phyloP scores from a whole-genome alignment of 2,113 vertebrate species.

The Meleagris gallopavo region DNA sequence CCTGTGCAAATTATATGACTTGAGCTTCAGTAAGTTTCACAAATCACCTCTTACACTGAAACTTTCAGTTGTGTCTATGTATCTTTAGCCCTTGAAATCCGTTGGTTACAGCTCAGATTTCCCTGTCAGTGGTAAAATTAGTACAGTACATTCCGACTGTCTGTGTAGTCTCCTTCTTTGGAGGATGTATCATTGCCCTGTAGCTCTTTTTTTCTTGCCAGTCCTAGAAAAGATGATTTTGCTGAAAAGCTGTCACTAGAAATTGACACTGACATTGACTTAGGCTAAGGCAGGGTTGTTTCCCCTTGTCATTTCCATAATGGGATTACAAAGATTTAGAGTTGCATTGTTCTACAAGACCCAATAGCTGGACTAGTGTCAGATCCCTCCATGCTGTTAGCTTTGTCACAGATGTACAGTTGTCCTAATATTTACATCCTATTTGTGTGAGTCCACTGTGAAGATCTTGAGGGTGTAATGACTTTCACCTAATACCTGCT shows the following conservation, averaged over 20 bases:
- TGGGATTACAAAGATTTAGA: background rate
- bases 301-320: background rate
- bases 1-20: background rate
- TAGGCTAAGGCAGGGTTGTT: background rate
- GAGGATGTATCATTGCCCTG: background rate
- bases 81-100: slow-evolving; percentile 35
- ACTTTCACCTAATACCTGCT: background rate
- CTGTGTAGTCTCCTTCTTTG: background rate
- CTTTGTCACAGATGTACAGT: background rate
- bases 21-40: background rate
- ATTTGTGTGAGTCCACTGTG: background rate
- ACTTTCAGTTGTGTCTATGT: background rate
- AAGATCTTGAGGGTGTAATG: background rate
- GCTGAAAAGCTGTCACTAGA: slow-evolving; percentile 25
- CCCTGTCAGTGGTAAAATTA: slow-evolving; percentile 3
- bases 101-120: slow-evolving; percentile 47
- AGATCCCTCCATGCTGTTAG: background rate
- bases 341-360: background rate
- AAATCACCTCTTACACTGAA: background rate
- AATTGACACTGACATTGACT: background rate
- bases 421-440: background rate
- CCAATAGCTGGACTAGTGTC: background rate
- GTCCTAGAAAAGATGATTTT: slow-evolving; percentile 19
- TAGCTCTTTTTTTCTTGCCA: background rate
- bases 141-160: background rate